Conservation (phyloP, 1,140 invertebrate species). For the Liolophura sinensis region DNA sequence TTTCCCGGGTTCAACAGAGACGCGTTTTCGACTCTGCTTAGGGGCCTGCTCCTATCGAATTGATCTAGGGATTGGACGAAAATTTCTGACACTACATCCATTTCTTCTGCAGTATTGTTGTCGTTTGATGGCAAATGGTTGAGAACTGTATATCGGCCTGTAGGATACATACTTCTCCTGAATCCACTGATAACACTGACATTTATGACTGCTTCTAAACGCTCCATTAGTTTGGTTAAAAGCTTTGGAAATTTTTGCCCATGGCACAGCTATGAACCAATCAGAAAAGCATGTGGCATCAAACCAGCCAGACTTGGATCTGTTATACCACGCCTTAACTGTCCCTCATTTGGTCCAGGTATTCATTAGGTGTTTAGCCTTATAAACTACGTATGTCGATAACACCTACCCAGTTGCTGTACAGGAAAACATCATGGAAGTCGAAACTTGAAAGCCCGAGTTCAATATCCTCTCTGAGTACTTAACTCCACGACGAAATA, state of each 20-base stretch:
- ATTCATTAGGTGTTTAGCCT: conserved; percentile 32
- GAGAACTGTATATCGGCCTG: no score
- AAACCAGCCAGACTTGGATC: conserved; percentile 50
- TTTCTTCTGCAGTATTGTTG: no score
- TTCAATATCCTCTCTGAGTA: conserved; percentile 49
- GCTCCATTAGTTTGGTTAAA: no score
- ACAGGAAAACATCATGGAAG: conserved; percentile 47
- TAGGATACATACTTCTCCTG: no score
- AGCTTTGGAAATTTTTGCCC: conserved; percentile 27
- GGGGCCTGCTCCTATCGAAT: no score
- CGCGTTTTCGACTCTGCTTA: no score
- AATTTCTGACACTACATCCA: no score
- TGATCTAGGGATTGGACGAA: no score
- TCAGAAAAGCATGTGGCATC: conserved; percentile 45
- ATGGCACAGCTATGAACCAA: conserved; percentile 43
- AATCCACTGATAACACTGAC: no score
- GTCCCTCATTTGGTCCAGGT: conserved; percentile 43
- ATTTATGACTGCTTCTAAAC: no score
- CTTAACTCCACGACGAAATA: conserved; percentile 42
- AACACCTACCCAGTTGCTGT: conserved; percentile 31
- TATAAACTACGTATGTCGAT: conserved; percentile 38
- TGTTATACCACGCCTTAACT: conserved; percentile 27
- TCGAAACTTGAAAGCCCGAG: conserved; percentile 34
- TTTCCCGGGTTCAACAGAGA: no score
- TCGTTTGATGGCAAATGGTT: no score